Evolutionary conservation across 1,140 invertebrate species (phyloP), one percentile per base, ranked within the genome.

Genomic region (Cotesia glomerata): DNA sequence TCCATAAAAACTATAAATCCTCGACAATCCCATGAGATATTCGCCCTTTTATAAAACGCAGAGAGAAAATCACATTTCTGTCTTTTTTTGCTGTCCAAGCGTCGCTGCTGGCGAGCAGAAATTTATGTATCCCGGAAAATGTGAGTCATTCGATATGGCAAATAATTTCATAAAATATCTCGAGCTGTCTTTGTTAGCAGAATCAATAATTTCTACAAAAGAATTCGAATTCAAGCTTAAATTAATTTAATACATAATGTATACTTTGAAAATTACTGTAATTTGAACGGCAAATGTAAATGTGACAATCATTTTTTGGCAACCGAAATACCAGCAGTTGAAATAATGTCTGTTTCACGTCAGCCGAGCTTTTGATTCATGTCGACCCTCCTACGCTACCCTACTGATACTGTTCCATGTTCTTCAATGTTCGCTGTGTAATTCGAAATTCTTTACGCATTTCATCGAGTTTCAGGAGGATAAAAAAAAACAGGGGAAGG

Each of bases 361-460:
- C 56, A 75, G 65, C 75, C 79, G 79, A 74, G 79, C 77, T 63
- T 74, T 81, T 80, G 76, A 80, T 79, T 79, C 74, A 79, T 79
- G 77, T 77, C 77, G 67, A 69, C 76, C 73, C 32, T 73, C 73
- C 16, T 36, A 8, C 35, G 11, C 62, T 62, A 52, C 35, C 26
- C 52, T 39, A 16, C 7, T 45, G n/a, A n/a, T n/a, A 5, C 11
- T 45, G 9, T 58, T 9, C 3, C 5, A 34, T 58, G 9, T 59
- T 56, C 45, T 54, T 49, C 1, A 34, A 11, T 45, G 11, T 35
- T 58, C 66, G 61, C 71, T 61, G 39, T 45, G 11, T 9, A 45
- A 72, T 67, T 45, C 61, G 67, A 69, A 75, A 83, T 84, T 81
- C 78, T 79, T 75, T 75, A 84, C 80, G 80, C 79, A 78, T 84